Conservation (phyloP, 2,888 invertebrate species). For the Aleiodes leptofemur region DNA sequence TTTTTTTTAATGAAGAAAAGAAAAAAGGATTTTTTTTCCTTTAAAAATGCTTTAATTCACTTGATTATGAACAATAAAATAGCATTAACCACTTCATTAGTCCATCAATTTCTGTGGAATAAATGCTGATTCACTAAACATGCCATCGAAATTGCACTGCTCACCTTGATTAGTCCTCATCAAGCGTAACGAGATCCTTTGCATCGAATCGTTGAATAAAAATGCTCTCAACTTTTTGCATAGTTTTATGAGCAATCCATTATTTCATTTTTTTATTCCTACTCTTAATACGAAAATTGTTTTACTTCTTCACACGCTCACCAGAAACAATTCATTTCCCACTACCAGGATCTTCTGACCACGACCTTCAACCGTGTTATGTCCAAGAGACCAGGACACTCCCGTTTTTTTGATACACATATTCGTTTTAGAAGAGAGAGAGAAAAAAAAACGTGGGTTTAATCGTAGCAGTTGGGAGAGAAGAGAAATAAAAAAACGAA, state of each 20-base stretch:
- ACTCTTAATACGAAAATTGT: slow-evolving; percentile 14
- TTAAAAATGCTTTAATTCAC: too few species aligned
- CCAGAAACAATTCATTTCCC: slow-evolving; percentile 3
- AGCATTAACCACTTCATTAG: too few species aligned
- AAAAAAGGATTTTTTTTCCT: too few species aligned
- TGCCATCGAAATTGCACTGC: slow-evolving; percentile 29
- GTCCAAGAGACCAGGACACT: slow-evolving; percentile 14
- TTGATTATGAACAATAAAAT: too few species aligned
- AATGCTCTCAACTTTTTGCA: background rate
- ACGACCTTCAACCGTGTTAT: slow-evolving; percentile 15
- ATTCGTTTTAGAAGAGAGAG: slow-evolving; percentile 13
- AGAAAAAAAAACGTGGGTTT: slow-evolving; percentile 21
- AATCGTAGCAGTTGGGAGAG: slow-evolving; percentile 16
- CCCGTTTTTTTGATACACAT: slow-evolving; percentile 10
- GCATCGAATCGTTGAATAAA: slow-evolving; percentile 22
- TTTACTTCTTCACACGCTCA: slow-evolving; percentile 14
- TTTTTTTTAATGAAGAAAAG: too few species aligned
- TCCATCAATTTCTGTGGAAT: background rate
- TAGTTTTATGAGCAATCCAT: slow-evolving; percentile 44
- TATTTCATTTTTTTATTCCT: slow-evolving; percentile 38
- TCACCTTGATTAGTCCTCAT: slow-evolving; percentile 46
- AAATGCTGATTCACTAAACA: slow-evolving; percentile 3
- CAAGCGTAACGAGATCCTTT: slow-evolving; percentile 46
- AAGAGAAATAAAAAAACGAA: slow-evolving; percentile 47
- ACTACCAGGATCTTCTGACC: background rate